phyloP scores from a whole-genome alignment of 2,888 invertebrate genomes.

The Coenonympha arcania region DNA sequence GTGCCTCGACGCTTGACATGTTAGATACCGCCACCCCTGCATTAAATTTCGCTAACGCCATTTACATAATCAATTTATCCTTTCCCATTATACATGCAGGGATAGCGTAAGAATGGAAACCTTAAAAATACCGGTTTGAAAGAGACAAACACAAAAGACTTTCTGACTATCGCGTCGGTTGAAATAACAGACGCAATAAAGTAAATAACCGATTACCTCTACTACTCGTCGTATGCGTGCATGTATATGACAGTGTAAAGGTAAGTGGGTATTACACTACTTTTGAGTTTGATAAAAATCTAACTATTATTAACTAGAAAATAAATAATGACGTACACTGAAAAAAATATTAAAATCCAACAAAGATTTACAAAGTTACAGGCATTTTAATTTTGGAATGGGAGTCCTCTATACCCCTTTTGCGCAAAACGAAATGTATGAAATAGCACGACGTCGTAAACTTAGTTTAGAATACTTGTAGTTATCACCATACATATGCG shows the following conservation, averaged over 20 bases:
- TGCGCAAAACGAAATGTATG: too few species aligned
- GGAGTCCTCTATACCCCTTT: too few species aligned
- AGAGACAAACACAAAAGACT: background rate
- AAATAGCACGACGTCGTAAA: too few species aligned
- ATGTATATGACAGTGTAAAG: background rate
- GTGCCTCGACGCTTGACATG: conserved; percentile 44
- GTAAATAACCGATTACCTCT: background rate
- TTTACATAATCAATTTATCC: conserved; percentile 51
- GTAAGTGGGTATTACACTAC: too few species aligned
- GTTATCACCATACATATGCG: too few species aligned
- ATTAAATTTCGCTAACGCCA: conserved; percentile 39
- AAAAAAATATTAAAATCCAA: too few species aligned
- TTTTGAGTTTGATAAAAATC: too few species aligned
- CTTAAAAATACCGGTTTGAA: background rate
- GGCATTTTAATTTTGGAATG: too few species aligned
- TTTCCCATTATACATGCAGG: conserved; percentile 35
- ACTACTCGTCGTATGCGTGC: background rate
- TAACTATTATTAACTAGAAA: too few species aligned
- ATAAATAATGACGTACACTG: too few species aligned
- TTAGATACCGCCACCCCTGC: conserved; percentile 46
- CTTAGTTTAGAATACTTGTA: too few species aligned
- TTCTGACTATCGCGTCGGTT: conserved; percentile 14
- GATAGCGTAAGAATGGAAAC: conserved; percentile 44
- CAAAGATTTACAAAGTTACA: too few species aligned
- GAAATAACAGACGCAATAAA: background rate